A percentile compares a stretch with the other conserved stretches of the same genome.
These are phyloP conservation scores for Yponomeuta cagnagella DNA, from an alignment of 2,888 invertebrate genomes.

Conservation along the genomic window DNA sequence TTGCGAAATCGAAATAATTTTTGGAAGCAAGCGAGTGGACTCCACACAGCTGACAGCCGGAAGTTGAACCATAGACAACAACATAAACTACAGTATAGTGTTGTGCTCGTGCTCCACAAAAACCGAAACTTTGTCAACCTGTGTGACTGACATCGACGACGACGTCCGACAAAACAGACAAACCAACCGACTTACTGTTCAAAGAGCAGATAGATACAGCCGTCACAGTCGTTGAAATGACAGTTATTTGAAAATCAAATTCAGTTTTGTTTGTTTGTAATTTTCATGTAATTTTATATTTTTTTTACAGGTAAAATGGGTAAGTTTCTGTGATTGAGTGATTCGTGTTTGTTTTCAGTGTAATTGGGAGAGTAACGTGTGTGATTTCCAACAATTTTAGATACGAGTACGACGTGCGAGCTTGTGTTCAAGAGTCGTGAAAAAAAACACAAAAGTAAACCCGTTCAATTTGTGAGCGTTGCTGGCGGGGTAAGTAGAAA, in stretches of 20 bases:
- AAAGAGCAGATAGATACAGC: slow-evolving; percentile 2
- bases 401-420: slow-evolving; percentile 53
- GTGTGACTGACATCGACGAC: not conserved
- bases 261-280: slow-evolving; percentile 38
- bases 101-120: not conserved
- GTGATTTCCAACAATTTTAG: slow-evolving; percentile 35
- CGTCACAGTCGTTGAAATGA: slow-evolving; percentile 7
- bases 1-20: slow-evolving; percentile 72
- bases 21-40: slow-evolving; percentile 41
- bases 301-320: slow-evolving; percentile 10
- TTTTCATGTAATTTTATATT: slow-evolving; percentile 28
- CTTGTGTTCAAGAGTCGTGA: slow-evolving; percentile 41
- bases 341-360: slow-evolving; percentile 1
- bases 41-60: slow-evolving; percentile 74
- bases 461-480: slow-evolving; percentile 49
- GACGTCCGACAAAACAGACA: not conserved
- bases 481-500: slow-evolving; percentile 47
- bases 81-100: not conserved
- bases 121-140: not conserved
- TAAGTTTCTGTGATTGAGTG: not conserved
- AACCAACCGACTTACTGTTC: not conserved
- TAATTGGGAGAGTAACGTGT: not conserved
- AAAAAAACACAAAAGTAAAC: slow-evolving; percentile 55
- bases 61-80: slow-evolving; percentile 31
- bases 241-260: slow-evolving; percentile 17